phyloP scores from a whole-genome alignment of 2,888 invertebrate species.

The Tortrix viridana region DNA sequence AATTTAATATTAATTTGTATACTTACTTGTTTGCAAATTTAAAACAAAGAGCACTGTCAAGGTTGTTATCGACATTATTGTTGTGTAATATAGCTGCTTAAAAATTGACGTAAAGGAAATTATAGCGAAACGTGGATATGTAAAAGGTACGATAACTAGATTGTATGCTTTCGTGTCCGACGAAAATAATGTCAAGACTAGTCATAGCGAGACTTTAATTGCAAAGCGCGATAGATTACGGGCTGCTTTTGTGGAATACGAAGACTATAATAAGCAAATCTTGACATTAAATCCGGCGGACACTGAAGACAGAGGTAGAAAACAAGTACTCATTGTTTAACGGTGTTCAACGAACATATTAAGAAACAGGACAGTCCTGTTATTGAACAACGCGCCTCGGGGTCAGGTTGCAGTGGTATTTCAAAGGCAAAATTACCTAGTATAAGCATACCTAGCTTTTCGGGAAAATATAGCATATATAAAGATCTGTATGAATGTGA shows the following conservation, averaged over 20 bases:
- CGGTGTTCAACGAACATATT: background rate
- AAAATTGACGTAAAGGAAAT: background rate
- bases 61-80: background rate
- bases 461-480: slow-evolving; percentile 29
- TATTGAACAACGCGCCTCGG: background rate
- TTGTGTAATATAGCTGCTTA: background rate
- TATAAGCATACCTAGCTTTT: slow-evolving; percentile 14
- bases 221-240: slow-evolving; percentile 1
- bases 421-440: slow-evolving; percentile 2
- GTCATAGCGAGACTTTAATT: background rate
- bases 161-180: background rate
- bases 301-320: background rate
- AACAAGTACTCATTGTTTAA: background rate
- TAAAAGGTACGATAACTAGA: slow-evolving; percentile 1
- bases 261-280: slow-evolving; percentile 1
- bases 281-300: background rate
- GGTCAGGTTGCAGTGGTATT: background rate
- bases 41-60: background rate
- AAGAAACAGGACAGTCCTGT: background rate
- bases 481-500: too few species aligned
- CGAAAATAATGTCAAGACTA: background rate
- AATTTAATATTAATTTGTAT: background rate
- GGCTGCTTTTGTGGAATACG: background rate
- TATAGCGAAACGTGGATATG: background rate
- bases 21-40: background rate